Evolutionary conservation across 2,113 vertebrate species (phyloP).

Genomic region (Neodon shergylaensis): DNA sequence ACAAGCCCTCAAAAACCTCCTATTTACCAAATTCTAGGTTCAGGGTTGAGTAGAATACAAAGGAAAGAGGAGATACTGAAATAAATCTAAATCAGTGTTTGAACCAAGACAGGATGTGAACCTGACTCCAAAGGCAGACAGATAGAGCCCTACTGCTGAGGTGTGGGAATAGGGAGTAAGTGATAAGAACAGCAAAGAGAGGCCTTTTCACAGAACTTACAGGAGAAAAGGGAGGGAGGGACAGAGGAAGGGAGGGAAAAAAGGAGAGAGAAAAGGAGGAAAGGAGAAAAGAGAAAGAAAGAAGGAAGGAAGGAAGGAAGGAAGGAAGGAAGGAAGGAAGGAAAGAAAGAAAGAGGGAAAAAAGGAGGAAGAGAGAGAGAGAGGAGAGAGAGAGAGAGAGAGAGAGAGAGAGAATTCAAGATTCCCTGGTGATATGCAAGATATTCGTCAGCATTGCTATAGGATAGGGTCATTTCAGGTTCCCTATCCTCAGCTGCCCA

Average conservation of each 20-base stretch:
- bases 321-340: not conserved
- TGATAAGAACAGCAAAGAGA: not conserved
- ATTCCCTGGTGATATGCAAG: no score
- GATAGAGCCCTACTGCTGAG: not conserved
- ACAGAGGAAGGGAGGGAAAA: not conserved
- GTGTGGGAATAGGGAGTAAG: not conserved
- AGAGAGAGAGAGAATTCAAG: not conserved
- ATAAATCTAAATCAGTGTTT: not conserved
- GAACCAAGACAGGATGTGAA: not conserved
- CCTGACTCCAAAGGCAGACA: not conserved
- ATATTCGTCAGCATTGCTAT: no score
- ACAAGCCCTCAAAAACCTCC: not conserved
- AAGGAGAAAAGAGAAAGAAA: not conserved
- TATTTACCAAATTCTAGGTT: not conserved
- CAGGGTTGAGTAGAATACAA: not conserved
- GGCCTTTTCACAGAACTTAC: not conserved
- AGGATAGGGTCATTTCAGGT: no score
- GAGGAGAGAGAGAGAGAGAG: not conserved
- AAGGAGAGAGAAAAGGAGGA: no score
- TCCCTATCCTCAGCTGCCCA: no score
- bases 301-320: fast-evolving
- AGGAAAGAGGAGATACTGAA: not conserved
- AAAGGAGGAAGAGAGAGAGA: no score
- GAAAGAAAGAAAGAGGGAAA: no score
- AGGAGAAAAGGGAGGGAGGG: not conserved